phyloP scores from a whole-genome alignment of 2,113 vertebrate species.

The Halcyon senegalensis region DNA sequence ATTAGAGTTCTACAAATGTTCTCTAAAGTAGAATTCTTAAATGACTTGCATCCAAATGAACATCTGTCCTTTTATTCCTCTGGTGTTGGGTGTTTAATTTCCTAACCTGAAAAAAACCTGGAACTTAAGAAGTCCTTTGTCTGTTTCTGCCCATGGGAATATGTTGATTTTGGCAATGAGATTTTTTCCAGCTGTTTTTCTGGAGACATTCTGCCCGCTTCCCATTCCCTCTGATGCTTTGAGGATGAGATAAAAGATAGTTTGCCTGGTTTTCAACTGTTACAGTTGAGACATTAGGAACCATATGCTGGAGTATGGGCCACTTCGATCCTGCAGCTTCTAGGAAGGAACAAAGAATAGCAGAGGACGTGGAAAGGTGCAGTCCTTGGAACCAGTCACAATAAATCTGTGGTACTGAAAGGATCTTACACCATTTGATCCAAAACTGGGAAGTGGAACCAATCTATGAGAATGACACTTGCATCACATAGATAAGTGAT shows the following conservation, averaged over 20 bases:
- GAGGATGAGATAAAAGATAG: not conserved
- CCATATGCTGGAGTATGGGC: not conserved
- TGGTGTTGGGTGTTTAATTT: not conserved
- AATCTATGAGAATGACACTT: not conserved
- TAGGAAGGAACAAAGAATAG: not conserved
- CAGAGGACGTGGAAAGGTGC: not conserved
- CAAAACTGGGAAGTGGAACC: not conserved
- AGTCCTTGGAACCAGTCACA: not conserved
- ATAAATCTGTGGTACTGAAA: not conserved
- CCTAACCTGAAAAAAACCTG: not conserved
- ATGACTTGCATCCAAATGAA: not conserved
- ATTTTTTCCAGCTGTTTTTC: not conserved
- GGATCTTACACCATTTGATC: not conserved
- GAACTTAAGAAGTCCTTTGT: not conserved
- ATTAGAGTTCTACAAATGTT: not conserved
- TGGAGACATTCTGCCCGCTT: not conserved
- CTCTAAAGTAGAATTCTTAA: not conserved
- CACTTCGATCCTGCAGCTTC: not conserved
- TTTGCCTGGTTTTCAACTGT: not conserved
- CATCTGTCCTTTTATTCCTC: not conserved
- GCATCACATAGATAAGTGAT: not conserved
- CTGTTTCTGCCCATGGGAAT: not conserved
- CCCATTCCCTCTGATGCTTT: not conserved
- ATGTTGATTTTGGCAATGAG: not conserved
- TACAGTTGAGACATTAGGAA: not conserved